A percentile compares a stretch with the other conserved stretches of the same genome.
These are phyloP conservation scores for Uloborus diversus DNA, from an alignment of 1,140 invertebrate genomes.

Conservation along the genomic window DNA sequence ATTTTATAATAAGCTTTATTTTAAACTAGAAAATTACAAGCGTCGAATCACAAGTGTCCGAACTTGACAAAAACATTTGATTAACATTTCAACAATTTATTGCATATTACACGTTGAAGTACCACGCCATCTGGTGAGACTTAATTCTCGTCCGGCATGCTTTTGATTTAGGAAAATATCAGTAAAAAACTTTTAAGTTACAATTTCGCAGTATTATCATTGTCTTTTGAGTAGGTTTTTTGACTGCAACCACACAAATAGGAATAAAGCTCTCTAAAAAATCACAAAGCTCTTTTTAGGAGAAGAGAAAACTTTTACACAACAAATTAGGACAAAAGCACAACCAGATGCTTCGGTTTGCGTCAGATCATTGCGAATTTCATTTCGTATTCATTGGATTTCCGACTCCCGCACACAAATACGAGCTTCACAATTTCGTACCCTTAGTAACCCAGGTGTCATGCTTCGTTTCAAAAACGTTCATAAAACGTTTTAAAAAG, in stretches of 20 bases:
- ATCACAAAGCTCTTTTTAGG: slow-evolving; percentile 33
- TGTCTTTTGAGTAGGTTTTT: not conserved
- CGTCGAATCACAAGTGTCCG: slow-evolving; percentile 16
- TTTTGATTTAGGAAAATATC: slow-evolving; percentile 52
- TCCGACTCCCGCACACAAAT: too few relatives aligned
- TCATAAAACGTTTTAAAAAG: too few relatives aligned
- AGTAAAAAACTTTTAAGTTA: slow-evolving; percentile 10
- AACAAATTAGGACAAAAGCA: slow-evolving; percentile 1
- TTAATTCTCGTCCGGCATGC: not conserved
- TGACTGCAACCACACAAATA: slow-evolving; percentile 29
- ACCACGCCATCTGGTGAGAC: too few relatives aligned
- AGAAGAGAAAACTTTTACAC: slow-evolving; percentile 3
- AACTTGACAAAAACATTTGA: slow-evolving; percentile 41
- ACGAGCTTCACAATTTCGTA: too few relatives aligned
- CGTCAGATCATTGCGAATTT: too few relatives aligned
- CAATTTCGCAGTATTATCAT: not conserved
- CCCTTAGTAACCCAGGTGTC: too few relatives aligned
- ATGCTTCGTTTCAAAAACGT: too few relatives aligned
- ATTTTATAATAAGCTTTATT: slow-evolving; percentile 49
- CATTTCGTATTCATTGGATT: too few relatives aligned
- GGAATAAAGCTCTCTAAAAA: slow-evolving; percentile 49
- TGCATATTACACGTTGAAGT: slow-evolving; percentile 50
- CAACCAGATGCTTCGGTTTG: too few relatives aligned
- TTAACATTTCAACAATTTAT: slow-evolving; percentile 47
- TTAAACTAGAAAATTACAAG: slow-evolving; percentile 50